Conservation (phyloP, 2,888 invertebrate species). For the Synanthedon formicaeformis region DNA sequence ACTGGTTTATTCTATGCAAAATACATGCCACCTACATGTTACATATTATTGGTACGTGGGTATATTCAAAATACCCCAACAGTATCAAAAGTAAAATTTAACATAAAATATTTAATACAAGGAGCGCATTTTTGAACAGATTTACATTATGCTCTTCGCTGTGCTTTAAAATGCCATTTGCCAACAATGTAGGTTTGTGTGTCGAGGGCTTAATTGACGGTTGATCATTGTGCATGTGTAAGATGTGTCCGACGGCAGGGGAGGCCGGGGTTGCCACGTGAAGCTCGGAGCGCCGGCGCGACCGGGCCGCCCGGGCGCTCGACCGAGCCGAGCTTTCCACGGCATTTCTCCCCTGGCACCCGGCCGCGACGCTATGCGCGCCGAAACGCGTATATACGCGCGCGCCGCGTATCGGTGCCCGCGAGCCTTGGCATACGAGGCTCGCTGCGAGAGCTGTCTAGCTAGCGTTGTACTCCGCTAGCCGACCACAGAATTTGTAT, state of each 20-base stretch:
- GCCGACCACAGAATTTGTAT: slow-evolving; percentile 44
- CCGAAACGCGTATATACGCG: slow-evolving; percentile 34
- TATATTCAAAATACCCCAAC: no score
- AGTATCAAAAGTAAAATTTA: no score
- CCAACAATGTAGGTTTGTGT: slow-evolving; percentile 12
- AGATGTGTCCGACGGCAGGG: slow-evolving; percentile 42
- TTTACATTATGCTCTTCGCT: no score
- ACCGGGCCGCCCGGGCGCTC: slow-evolving; percentile 53
- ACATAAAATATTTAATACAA: no score
- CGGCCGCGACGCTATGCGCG: slow-evolving; percentile 50
- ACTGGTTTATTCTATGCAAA: no score
- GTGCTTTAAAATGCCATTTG: no score
- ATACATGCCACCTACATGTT: no score
- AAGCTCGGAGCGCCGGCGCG: slow-evolving; percentile 59
- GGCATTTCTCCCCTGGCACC: slow-evolving; percentile 57
- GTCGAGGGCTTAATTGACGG: slow-evolving; percentile 46
- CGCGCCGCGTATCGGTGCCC: slow-evolving; percentile 45
- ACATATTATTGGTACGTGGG: no score
- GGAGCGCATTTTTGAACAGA: no score
- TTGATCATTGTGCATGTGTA: slow-evolving; percentile 57
- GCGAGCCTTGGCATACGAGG: slow-evolving; percentile 20
- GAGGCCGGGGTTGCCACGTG: slow-evolving; percentile 42
- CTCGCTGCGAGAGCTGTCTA: slow-evolving; percentile 13
- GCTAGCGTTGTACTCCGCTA: slow-evolving; percentile 24
- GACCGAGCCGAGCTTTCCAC: slow-evolving; percentile 43